Evolutionary conservation across 2,888 invertebrate species (phyloP).

Genomic region (Halictus ligatus): DNA sequence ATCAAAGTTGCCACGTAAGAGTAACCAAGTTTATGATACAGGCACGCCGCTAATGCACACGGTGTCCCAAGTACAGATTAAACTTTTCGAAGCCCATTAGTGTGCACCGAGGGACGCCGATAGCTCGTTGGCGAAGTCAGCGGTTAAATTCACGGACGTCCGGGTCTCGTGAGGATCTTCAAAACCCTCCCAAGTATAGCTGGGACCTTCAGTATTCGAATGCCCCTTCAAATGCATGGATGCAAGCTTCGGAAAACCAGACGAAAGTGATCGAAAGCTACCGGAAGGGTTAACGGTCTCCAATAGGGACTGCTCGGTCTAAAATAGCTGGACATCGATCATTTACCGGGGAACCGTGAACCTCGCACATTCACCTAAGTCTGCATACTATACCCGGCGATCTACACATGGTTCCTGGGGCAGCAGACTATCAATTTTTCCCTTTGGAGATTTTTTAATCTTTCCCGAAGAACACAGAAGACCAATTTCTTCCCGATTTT

Average conservation of each 20-base stretch:
- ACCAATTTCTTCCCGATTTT: neutral
- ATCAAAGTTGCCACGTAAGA: slow-evolving; percentile 51
- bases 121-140: slow-evolving; percentile 62
- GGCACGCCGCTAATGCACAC: slow-evolving; percentile 54
- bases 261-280: slow-evolving; percentile 45
- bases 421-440: neutral
- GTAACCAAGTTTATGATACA: slow-evolving; percentile 49
- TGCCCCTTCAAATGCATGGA: neutral
- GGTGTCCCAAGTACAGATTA: slow-evolving; percentile 52
- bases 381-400: neutral
- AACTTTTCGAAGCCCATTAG: slow-evolving; percentile 69
- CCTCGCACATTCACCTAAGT: neutral
- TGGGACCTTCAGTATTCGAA: slow-evolving; percentile 31
- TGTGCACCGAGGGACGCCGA: slow-evolving; percentile 40
- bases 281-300: slow-evolving; percentile 21
- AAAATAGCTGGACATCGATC: slow-evolving; percentile 9
- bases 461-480: neutral
- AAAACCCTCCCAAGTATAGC: slow-evolving; percentile 43
- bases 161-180: slow-evolving; percentile 60
- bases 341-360: neutral
- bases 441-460: neutral
- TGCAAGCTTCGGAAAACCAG: neutral
- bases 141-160: slow-evolving; percentile 69
- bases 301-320: slow-evolving; percentile 14
- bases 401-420: neutral